Evolutionary conservation across 2,888 invertebrate genomes (phyloP), one percentile per base, ranked within the genome.

Genomic region (Idaea straminata): DNA sequence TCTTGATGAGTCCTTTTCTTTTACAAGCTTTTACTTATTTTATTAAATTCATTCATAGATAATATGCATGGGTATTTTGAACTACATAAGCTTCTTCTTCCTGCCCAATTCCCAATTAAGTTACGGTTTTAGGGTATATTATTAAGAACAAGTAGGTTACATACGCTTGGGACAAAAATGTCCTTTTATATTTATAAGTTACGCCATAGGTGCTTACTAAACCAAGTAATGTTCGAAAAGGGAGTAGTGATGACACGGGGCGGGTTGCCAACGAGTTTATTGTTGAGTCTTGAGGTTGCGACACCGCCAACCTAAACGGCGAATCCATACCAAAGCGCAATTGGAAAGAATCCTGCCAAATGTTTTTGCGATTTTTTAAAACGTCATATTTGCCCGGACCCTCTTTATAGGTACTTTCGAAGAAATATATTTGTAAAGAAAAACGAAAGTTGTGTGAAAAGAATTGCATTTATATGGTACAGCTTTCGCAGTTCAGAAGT

Each of bases 331-430:
- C 68, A 81, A 79, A 69, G 75, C 82, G 80, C 84, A 84, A 89
- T 89, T 85, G 88, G 83, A 86, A 87, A 84, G 89, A 90, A 89
- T 80, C 89, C 89, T 72, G 77, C 80, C 80, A 87, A 87, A 76
- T 71, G 75, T 78, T 82, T 82, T 80, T 80, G 71, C 72, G 72
- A 70, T 69, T 76, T 76, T 77, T 84, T 83, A 73, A 74, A 75
- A 79, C 77, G 72, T 74, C 71, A 79, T 61, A 72, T 69, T 72
- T 69, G 66, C 59, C 34, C 34, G 59, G 34, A 4, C 64, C 63
- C 62, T 59, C 64, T 67, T 67, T 62, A 62, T n/a, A 62, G 58
- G n/a, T 25, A 25, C 25, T 61, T 36, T 1, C 16, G 61, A 36
- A 10, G n/a, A 35, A 63, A 65, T 65, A 57, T 64, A 62, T 64